Conservation (phyloP, 2,797 vertebrate genomes). For the Rhynchonycteris naso region DNA sequence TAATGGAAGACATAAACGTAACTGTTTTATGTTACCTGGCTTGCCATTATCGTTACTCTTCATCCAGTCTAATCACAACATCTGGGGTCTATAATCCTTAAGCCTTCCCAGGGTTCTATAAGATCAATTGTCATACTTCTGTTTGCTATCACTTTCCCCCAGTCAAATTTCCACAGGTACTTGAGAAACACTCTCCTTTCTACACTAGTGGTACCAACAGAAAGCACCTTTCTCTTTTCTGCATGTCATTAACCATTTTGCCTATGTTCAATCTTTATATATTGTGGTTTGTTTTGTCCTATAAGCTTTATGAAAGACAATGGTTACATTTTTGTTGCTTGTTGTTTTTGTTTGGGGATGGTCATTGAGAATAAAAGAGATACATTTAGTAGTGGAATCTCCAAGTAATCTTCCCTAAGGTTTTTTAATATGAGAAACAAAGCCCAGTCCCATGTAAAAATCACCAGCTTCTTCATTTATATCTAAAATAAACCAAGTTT, state of each 20-base stretch:
- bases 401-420: neutral
- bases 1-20: neutral
- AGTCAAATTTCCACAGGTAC: neutral
- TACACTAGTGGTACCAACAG: too few species aligned
- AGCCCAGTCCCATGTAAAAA: neutral
- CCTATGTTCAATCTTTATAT: neutral
- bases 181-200: neutral
- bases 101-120: neutral
- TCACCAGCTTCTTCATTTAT: neutral
- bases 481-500: neutral
- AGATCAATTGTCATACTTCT: neutral
- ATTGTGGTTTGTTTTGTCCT: neutral
- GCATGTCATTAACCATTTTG: neutral
- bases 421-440: neutral
- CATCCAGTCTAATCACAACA: too few species aligned
- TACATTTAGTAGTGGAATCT: neutral
- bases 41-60: neutral
- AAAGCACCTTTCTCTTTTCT: neutral
- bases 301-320: neutral
- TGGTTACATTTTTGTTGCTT: neutral
- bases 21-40: neutral
- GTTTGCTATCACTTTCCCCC: neutral
- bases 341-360: neutral
- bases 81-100: neutral
- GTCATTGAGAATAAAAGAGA: neutral